phyloP scores from a whole-genome alignment of 2,113 vertebrate genomes.

The Misgurnus mizolepis region DNA sequence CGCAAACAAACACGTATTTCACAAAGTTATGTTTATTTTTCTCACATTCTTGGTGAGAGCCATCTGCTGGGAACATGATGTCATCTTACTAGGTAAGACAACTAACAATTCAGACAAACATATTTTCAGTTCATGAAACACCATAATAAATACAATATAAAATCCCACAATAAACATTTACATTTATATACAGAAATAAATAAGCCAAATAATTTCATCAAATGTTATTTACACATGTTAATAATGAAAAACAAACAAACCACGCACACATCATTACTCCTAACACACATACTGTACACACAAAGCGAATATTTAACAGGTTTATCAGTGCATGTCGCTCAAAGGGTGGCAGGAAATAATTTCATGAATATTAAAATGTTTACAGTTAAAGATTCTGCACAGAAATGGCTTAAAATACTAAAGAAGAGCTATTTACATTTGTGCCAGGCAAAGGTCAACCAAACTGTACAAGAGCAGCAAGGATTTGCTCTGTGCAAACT shows the following conservation, averaged over 20 bases:
- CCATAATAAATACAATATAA: slow-evolving; percentile 78
- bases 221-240: slow-evolving; percentile 69
- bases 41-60: not conserved
- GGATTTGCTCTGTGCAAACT: slow-evolving; percentile 77
- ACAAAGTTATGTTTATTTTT: not conserved
- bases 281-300: slow-evolving; percentile 29
- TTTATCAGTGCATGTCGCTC: slow-evolving; percentile 65
- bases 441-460: slow-evolving; percentile 69
- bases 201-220: slow-evolving; percentile 71
- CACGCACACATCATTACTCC: slow-evolving; percentile 35
- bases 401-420: slow-evolving; percentile 66
- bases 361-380: slow-evolving; percentile 62
- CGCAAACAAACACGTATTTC: no score
- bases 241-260: slow-evolving; percentile 55
- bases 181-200: slow-evolving; percentile 74
- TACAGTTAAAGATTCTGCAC: slow-evolving; percentile 69
- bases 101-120: not conserved
- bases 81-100: not conserved
- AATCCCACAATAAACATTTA: slow-evolving; percentile 70
- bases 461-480: slow-evolving; percentile 59
- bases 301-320: slow-evolving; percentile 61
- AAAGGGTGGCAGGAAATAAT: slow-evolving; percentile 56
- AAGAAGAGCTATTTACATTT: slow-evolving; percentile 70
- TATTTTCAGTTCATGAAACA: slow-evolving; percentile 54
- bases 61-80: not conserved